Evolutionary conservation across 1,140 invertebrate species (phyloP).

Genomic region (Cardiocondyla obscurior): DNA sequence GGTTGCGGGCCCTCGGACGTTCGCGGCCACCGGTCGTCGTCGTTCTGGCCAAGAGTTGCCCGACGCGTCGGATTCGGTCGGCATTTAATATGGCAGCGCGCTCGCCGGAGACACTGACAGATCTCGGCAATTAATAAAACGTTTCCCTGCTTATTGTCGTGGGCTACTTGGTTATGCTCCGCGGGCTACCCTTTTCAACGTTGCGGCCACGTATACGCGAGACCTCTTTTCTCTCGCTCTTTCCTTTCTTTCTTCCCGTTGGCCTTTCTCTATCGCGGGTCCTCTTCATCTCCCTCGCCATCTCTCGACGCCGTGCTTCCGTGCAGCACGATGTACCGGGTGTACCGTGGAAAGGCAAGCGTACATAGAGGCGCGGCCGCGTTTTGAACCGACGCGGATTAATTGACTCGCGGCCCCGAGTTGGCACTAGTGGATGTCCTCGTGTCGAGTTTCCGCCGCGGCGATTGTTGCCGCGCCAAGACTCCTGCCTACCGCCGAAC

Average conservation of each 20-base stretch:
- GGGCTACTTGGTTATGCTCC: conserved; percentile 77
- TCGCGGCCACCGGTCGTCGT: conserved; percentile 18
- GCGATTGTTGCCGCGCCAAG: conserved; percentile 72
- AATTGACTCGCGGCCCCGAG: conserved; percentile 76
- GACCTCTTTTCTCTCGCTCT: conserved; percentile 4
- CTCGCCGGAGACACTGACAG: conserved; percentile 78
- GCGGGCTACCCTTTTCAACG: conserved; percentile 77
- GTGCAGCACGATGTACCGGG: conserved; percentile 53
- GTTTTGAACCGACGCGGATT: conserved; percentile 80
- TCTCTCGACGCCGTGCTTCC: conserved; percentile 53
- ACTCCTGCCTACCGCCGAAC: conserved; percentile 16
- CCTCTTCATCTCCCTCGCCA: conserved; percentile 53
- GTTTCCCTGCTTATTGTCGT: conserved; percentile 81
- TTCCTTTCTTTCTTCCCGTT: conserved; percentile 14
- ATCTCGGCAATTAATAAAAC: conserved; percentile 83
- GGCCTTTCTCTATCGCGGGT: conserved; percentile 13
- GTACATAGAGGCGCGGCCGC: conserved; percentile 47
- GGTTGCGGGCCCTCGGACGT: conserved; percentile 45
- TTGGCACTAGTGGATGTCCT: conserved; percentile 81
- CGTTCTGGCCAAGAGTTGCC: conserved; percentile 46
- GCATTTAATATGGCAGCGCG: conserved; percentile 77
- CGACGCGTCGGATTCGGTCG: conserved; percentile 71
- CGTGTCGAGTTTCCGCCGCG: conserved; percentile 80
- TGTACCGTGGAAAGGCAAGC: conserved; percentile 48
- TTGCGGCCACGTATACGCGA: conserved; percentile 18